Evolutionary conservation across 2,113 vertebrate genomes (phyloP), one percentile per base, ranked within the genome.

Genomic region (Mesoclemmys tuberculata): DNA sequence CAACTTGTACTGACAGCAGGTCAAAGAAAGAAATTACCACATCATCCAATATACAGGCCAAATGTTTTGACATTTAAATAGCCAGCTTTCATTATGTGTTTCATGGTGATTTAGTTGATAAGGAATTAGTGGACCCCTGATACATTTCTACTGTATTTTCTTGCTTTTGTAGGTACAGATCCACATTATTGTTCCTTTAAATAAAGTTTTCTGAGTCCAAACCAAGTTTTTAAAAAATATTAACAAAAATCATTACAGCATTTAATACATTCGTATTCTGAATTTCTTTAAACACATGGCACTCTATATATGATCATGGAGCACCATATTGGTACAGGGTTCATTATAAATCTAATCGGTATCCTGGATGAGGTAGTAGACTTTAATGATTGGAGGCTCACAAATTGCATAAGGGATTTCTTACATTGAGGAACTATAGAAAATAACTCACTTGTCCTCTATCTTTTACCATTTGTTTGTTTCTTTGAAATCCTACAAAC

Each of bases 401-500:
- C 5, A 93, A 35, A 24, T 22, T 90, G 29, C 18, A 79, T 41
- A 55, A 0, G 1, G 5, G 9, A 92, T 89, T 95, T 83, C 80
- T 18, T 64, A 16, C 29, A 85, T 16, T 38, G 79, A 90, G 51
- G 21, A 83, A 90, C 77, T 84, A 80, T n/a, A 52, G 44, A 51
- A 52, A 80, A 49, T 56, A 27, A 29, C 46, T 24, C 22, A 26
- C 52, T 27, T 75, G 49, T 31, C 19, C 14, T 94, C 93, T 90
- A 44, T 89, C 91, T 71, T 74, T 84, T 92, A 84, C 78, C 24
- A 22, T 78, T 93, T 90, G 35, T 87, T 96, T 94, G 58, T 48
- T 92, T 79, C 79, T 61, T 61, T 64, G 80, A 93, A 96, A 93
- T 93, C 56, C 87, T 94, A 84, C 48, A 95, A 90, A 91, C 24